Conservation (phyloP, 1,140 invertebrate species). For the Eumeta japonica region DNA sequence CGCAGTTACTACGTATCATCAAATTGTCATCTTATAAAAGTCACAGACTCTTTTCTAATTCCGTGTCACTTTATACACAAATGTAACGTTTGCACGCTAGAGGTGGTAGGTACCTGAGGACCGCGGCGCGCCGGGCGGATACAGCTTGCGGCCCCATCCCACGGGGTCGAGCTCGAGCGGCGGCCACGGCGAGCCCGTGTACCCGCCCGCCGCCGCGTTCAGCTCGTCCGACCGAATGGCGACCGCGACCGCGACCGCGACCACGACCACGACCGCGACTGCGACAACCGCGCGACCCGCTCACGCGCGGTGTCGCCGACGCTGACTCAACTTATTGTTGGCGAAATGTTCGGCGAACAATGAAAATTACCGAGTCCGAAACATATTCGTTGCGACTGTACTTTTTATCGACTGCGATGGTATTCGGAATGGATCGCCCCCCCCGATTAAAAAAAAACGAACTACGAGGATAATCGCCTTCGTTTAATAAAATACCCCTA, state of each 20-base stretch:
- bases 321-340: constrained; percentile 52
- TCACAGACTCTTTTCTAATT: no score
- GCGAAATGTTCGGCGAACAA: constrained; percentile 55
- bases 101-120: constrained; percentile 54
- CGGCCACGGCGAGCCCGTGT: constrained; percentile 70
- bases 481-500: no score
- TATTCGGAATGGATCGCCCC: constrained; percentile 2
- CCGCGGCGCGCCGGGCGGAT: constrained; percentile 63
- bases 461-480: no score
- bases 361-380: not conserved
- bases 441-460: no score
- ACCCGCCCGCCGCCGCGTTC: constrained; percentile 67
- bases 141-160: constrained; percentile 73
- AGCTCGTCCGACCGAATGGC: constrained; percentile 72
- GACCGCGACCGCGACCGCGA: constrained; percentile 41
- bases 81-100: no score
- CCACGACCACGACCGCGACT: constrained; percentile 22
- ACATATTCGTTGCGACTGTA: not conserved
- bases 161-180: constrained; percentile 69
- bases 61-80: no score
- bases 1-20: no score
- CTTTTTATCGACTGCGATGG: not conserved
- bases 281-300: constrained; percentile 31
- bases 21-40: no score
- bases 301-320: constrained; percentile 48